Base-by-base conservation (phyloP, 2,113 vertebrate genomes). In the Triplophysa rosa region DNA sequence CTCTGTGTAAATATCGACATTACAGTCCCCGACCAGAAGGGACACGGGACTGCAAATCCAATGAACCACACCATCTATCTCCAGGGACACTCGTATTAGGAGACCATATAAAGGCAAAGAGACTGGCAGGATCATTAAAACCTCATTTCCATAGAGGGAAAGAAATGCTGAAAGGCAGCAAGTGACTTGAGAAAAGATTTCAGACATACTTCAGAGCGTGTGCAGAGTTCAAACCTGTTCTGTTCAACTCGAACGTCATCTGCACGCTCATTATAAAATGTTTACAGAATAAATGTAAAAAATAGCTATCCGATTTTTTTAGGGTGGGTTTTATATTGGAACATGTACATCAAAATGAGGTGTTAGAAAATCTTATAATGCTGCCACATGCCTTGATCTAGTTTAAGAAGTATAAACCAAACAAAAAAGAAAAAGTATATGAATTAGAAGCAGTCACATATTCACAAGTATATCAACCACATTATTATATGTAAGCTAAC, bases 61-160 rank as follows among this genome's bases (percentile, higher is more conserved):
- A 76, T 40, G 7, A 78, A 49, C 69, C 66, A 67, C 42, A 63
- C 21, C 54, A 63, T 64, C n/a, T 56, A 73, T 74, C 80, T 73
- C 26, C 59, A 6, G 69, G 59, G 70, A 75, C 59, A 62, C n/a
- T 62, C 23, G 47, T 67, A 77, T 66, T 64, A 52, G 24, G 63
- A 71, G 45, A 67, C 84, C 84, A 86, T 86, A 86, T 86, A 86
- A 86, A 86, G 84, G 71, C 84, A 86, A 75, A 77, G 83, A 61
- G 54, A 82, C 80, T 81, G 40, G 79, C 40, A 74, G 78, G 29
- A 81, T 75, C 78, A 74, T 66, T 71, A 70, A 83, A 79, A 79
- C 68, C 42, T 56, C 1, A 76, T 64, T 81, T 83, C 84, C 82
- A 85, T 79, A 85, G 79, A 83, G 82, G 84, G 82, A 78, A 83